Percentiles rank a stretch among this genome's conserved stretches.
These are phyloP conservation scores for Busarellus nigricollis DNA, from an alignment of 2,797 vertebrate genomes.

Conservation along the genomic window DNA sequence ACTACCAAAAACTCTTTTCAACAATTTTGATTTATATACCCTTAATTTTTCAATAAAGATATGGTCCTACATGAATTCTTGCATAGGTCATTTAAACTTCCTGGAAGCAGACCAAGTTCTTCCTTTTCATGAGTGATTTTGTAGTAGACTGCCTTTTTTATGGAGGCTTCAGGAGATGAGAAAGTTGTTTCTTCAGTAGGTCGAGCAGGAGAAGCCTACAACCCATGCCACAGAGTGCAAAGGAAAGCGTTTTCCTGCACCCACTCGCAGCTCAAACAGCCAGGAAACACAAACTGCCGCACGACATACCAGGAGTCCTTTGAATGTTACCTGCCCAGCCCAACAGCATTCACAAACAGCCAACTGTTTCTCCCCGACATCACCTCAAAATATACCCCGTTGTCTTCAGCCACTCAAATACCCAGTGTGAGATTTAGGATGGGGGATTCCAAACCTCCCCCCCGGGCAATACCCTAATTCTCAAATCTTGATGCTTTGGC, in stretches of 20 bases:
- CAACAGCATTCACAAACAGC: not conserved
- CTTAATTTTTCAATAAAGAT: not conserved
- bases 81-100: not conserved
- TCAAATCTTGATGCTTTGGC: not conserved
- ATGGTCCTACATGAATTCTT: not conserved
- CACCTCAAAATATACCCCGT: not conserved
- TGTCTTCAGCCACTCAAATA: not conserved
- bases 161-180: not conserved
- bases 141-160: not conserved
- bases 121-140: not conserved
- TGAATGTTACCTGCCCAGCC: not conserved
- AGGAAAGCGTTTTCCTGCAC: not conserved
- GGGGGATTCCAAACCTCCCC: not conserved
- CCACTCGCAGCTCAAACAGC: not conserved
- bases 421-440: not conserved
- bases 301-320: not conserved
- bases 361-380: not conserved
- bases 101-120: not conserved
- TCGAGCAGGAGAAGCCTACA: not conserved
- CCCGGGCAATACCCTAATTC: not conserved
- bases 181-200: not conserved
- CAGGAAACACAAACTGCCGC: not conserved
- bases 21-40: not conserved
- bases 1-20: not conserved
- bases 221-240: not conserved